Evolutionary conservation across 2,113 vertebrate genomes (phyloP).

Genomic region (Protobothrops mucrosquamatus): DNA sequence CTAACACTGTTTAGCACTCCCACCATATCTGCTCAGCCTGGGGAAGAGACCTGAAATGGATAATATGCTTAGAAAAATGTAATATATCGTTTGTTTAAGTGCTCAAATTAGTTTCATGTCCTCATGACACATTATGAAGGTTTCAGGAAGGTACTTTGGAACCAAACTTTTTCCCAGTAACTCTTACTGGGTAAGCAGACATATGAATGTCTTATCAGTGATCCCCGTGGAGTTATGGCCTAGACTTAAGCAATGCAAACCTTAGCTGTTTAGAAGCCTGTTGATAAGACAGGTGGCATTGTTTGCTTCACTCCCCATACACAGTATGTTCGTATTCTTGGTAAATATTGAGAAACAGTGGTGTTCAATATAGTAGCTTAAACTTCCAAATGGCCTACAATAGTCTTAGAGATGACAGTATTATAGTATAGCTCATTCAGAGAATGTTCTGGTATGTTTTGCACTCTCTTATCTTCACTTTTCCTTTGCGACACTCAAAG

Average conservation of each 20-base stretch:
- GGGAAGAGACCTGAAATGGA: not conserved
- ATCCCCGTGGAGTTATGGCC: not conserved
- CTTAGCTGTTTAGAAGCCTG: not conserved
- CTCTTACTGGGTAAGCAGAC: not conserved
- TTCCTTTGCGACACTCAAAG: not conserved
- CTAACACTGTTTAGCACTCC: not conserved
- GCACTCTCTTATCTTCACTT: not conserved
- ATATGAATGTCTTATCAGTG: not conserved
- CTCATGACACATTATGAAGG: not conserved
- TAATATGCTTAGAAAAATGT: not conserved
- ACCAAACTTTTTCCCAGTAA: not conserved
- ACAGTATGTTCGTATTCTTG: not conserved
- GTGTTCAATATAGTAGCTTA: not conserved
- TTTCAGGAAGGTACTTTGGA: not conserved
- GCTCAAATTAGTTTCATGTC: not conserved
- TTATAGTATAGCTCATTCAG: not conserved
- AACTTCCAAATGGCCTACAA: not conserved
- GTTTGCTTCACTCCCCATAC: not conserved
- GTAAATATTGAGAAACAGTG: not conserved
- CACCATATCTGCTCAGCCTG: not conserved
- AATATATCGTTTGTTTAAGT: not conserved
- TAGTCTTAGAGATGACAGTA: not conserved
- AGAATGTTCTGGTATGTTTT: not conserved
- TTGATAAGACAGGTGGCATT: not conserved
- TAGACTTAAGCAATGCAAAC: too few relatives aligned